phyloP scores from a whole-genome alignment of 2,113 vertebrate genomes.

The Ciconia boyciana region DNA sequence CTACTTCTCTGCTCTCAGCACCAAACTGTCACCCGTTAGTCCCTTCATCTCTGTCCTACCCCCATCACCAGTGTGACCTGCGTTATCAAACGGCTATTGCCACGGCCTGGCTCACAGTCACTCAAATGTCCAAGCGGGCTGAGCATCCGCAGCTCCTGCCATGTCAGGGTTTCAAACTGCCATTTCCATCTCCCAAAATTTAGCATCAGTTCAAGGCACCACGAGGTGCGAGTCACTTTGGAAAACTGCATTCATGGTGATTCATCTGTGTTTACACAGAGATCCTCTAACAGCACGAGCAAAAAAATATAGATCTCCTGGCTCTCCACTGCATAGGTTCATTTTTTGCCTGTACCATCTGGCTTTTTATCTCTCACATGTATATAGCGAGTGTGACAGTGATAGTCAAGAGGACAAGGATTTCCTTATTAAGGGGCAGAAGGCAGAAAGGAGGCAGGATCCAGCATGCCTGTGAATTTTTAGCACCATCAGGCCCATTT shows the following conservation, averaged over 20 bases:
- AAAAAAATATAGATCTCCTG: background rate
- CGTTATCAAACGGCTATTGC: accelerated
- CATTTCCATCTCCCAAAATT: background rate
- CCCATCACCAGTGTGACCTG: background rate
- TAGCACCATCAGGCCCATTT: background rate
- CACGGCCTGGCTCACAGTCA: background rate
- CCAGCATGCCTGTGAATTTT: background rate
- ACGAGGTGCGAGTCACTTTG: background rate
- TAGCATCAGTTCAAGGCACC: background rate
- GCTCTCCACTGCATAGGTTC: background rate
- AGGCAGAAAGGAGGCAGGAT: background rate
- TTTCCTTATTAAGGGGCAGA: background rate
- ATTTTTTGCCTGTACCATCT: background rate
- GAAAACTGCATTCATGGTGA: background rate
- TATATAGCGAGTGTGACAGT: background rate
- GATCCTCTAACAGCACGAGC: background rate
- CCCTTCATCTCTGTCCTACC: background rate
- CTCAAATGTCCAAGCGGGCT: background rate
- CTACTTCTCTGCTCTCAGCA: background rate
- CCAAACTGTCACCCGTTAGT: background rate
- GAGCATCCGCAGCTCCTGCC: background rate
- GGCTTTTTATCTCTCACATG: background rate
- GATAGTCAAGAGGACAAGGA: background rate
- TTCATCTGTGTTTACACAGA: background rate
- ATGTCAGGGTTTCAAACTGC: background rate